Evolutionary conservation across 2,888 invertebrate species (phyloP).

Genomic region (Iphiclides podalirius): DNA sequence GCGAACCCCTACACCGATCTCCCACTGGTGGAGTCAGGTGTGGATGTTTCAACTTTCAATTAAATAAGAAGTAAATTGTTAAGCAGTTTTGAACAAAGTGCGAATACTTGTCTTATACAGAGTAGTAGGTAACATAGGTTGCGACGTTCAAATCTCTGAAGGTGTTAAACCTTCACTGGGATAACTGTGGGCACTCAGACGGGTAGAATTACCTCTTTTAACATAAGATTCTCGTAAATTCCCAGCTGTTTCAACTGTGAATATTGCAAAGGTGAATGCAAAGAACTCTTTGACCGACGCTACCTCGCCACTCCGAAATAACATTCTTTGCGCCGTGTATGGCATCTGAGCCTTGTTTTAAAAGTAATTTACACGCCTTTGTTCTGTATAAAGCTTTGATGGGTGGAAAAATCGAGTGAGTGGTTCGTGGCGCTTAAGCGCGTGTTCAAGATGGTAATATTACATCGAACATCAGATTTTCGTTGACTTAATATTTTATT

Average conservation of each 20-base stretch:
- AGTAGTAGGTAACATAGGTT: too few relatives aligned
- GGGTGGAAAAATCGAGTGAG: constrained; percentile 11
- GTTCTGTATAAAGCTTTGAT: constrained; percentile 13
- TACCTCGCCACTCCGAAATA: constrained; percentile 11
- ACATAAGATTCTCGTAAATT: constrained; percentile 14
- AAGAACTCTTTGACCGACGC: constrained; percentile 16
- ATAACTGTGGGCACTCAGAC: constrained; percentile 13
- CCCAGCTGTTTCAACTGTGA: constrained; percentile 9
- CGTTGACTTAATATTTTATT: too few relatives aligned
- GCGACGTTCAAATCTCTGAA: not conserved
- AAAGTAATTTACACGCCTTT: constrained; percentile 18
- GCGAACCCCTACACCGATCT: too few relatives aligned
- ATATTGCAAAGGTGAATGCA: constrained; percentile 11
- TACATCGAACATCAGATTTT: too few relatives aligned
- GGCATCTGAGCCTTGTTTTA: constrained; percentile 15
- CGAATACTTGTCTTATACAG: too few relatives aligned
- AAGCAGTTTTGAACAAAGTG: too few relatives aligned
- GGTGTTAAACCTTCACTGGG: not conserved
- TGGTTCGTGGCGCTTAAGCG: too few relatives aligned
- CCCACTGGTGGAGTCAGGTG: too few relatives aligned
- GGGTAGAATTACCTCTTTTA: constrained; percentile 13
- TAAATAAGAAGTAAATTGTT: too few relatives aligned
- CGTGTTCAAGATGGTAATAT: too few relatives aligned
- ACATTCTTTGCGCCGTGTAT: constrained; percentile 7
- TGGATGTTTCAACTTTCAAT: too few relatives aligned